phyloP scores from a whole-genome alignment of 2,797 vertebrate species.

The Melanogrammus aeglefinus region DNA sequence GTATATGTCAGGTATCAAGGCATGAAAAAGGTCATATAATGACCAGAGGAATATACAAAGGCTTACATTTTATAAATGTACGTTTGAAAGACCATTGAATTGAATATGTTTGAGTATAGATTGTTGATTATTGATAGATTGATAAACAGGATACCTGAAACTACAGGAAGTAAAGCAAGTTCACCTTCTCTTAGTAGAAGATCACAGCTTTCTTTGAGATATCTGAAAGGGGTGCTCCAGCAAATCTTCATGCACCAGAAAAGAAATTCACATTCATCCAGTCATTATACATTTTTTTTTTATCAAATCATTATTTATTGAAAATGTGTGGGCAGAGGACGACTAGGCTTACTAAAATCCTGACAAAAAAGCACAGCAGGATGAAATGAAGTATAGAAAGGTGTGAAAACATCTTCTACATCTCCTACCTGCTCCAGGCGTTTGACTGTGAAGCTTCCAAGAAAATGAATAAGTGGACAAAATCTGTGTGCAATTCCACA shows the following conservation, averaged over 20 bases:
- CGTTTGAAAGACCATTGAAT: too few relatives aligned
- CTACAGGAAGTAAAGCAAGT: background rate
- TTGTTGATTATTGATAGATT: background rate
- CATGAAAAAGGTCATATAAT: too few relatives aligned
- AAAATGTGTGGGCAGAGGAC: conserved; percentile 1
- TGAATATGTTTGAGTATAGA: too few relatives aligned
- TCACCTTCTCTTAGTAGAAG: background rate
- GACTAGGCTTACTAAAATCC: background rate
- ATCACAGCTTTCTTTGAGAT: background rate
- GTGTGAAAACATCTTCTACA: background rate
- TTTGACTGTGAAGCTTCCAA: background rate
- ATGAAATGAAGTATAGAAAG: background rate
- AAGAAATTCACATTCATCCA: background rate
- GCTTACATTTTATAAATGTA: too few relatives aligned
- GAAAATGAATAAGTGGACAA: background rate
- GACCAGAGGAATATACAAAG: too few relatives aligned
- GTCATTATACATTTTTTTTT: background rate
- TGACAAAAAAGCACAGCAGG: background rate
- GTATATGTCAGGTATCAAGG: too few relatives aligned
- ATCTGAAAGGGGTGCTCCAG: background rate
- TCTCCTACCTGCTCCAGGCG: background rate
- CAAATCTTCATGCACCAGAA: background rate
- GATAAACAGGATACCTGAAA: background rate
- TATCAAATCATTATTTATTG: background rate
- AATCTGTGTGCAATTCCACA: background rate